Evolutionary conservation across 2,888 invertebrate genomes (phyloP).

Genomic region (Crocallis elinguaria): DNA sequence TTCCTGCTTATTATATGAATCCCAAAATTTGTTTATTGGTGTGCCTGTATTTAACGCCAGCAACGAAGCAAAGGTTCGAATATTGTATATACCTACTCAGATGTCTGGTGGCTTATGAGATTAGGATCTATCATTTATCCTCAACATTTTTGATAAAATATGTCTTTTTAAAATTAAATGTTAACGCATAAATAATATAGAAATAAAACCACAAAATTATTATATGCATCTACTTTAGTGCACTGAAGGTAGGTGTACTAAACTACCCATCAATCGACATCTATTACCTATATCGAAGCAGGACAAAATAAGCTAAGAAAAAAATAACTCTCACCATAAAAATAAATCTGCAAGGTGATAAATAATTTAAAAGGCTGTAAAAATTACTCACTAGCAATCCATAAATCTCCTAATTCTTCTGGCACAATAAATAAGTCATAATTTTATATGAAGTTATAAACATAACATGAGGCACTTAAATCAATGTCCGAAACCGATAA

Average conservation of each 20-base stretch:
- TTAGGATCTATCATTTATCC: too few species aligned
- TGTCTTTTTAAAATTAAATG: too few species aligned
- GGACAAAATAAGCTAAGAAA: conserved; percentile 23
- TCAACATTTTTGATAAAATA: too few species aligned
- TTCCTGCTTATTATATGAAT: too few species aligned
- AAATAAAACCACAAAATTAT: too few species aligned
- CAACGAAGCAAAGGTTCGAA: too few species aligned
- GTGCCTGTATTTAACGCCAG: too few species aligned
- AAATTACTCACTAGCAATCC: conserved; percentile 70
- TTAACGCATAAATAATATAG: too few species aligned
- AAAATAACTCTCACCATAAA: conserved; percentile 34
- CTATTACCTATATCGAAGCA: neutral
- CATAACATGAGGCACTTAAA: conserved; percentile 65
- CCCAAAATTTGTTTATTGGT: too few species aligned
- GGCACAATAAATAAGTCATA: conserved; percentile 68
- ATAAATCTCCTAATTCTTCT: conserved; percentile 67
- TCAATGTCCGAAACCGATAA: conserved; percentile 64
- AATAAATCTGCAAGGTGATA: conserved; percentile 27
- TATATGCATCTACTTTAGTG: too few species aligned
- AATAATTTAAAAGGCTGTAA: conserved; percentile 49
- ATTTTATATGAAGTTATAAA: conserved; percentile 66
- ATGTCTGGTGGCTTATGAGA: too few species aligned
- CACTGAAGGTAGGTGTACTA: neutral
- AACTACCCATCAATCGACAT: neutral
- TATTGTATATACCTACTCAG: too few species aligned